Percentiles rank a stretch among this genome's conserved stretches.
phyloP scores from a whole-genome alignment of 2,797 vertebrate genomes.

The Catamblyrhynchus diadema region DNA sequence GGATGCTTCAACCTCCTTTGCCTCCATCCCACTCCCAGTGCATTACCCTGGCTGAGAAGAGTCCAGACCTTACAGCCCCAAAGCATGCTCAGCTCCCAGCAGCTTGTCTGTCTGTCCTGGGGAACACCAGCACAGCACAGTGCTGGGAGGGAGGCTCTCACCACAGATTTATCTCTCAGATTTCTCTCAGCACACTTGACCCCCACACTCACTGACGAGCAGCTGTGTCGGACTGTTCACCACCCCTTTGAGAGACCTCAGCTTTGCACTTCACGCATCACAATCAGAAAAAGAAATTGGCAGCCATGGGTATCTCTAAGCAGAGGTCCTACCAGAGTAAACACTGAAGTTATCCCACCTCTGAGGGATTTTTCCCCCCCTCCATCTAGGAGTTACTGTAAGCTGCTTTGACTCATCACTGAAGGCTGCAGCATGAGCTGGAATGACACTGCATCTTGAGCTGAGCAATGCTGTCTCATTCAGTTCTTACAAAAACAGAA shows the following conservation, averaged over 20 bases:
- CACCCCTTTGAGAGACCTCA: not conserved
- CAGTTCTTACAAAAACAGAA: not conserved
- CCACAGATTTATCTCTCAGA: not conserved
- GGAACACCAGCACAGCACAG: not conserved
- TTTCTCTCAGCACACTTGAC: not conserved
- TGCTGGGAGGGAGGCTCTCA: not conserved
- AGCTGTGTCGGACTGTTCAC: rapidly evolving
- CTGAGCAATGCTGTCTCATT: not conserved
- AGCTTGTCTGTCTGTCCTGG: not conserved
- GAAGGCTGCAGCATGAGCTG: not conserved
- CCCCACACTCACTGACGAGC: rapidly evolving
- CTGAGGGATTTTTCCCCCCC: rapidly evolving
- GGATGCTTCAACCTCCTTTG: rapidly evolving
- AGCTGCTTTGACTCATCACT: not conserved
- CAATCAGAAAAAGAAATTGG: not conserved
- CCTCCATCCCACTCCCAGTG: not conserved
- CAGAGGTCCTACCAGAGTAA: not conserved
- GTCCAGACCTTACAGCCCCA: not conserved
- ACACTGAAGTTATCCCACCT: not conserved
- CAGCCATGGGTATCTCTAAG: not conserved
- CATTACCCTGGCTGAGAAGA: not conserved
- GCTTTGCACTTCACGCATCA: not conserved
- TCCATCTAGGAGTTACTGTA: not conserved
- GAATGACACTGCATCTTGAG: not conserved
- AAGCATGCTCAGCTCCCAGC: not conserved